phyloP scores from a whole-genome alignment of 2,797 vertebrate species.

The Pangasius mekongensis region DNA sequence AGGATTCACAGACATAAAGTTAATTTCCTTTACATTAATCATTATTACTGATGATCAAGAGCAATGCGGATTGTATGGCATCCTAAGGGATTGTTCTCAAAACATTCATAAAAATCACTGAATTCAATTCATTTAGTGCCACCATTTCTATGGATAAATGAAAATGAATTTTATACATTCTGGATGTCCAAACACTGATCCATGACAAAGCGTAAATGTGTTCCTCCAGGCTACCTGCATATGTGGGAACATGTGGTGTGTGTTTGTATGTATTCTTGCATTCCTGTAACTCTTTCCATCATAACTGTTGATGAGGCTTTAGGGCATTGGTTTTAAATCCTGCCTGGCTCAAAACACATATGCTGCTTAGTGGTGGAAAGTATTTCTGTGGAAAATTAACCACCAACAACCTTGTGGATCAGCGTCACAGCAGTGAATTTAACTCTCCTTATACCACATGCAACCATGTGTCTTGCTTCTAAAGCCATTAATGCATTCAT shows the following conservation, averaged over 20 bases:
- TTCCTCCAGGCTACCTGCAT: conserved; percentile 20
- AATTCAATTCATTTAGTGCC: neutral
- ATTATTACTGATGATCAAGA: neutral
- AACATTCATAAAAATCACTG: neutral
- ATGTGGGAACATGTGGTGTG: conserved; percentile 12
- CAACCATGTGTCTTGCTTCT: neutral
- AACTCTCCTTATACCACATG: conserved; percentile 2
- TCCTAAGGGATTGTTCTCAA: neutral
- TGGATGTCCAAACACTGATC: neutral
- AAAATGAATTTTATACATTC: neutral
- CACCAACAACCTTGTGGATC: conserved; percentile 22
- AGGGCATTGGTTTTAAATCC: conserved; percentile 60
- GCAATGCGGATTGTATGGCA: neutral
- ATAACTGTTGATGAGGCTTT: conserved; percentile 50
- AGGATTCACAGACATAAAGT: neutral
- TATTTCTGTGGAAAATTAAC: conserved; percentile 43
- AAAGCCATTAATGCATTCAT: conserved; percentile 15
- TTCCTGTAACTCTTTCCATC: conserved; percentile 54
- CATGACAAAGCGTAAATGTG: neutral
- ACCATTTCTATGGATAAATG: neutral
- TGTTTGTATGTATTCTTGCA: conserved; percentile 26
- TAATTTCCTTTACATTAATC: neutral
- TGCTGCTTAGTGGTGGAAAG: conserved; percentile 23
- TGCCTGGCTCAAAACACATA: conserved; percentile 53
- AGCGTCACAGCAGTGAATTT: conserved; percentile 9